A percentile compares a stretch with the other conserved stretches of the same genome.
Evolutionary conservation across 2,113 vertebrate genomes (phyloP).

Genomic region (Climacteris rufus): DNA sequence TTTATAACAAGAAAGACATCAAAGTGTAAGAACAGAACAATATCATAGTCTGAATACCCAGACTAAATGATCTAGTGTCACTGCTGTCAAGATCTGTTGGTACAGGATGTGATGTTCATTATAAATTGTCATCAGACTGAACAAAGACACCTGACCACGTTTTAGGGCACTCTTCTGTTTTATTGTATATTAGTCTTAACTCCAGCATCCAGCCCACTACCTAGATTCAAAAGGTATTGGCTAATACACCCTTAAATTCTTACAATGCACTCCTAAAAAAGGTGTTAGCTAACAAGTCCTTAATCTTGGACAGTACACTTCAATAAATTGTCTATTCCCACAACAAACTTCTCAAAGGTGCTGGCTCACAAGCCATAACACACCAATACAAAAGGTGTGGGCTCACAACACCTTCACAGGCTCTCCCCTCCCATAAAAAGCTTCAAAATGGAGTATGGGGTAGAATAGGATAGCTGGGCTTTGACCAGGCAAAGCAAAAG

Average conservation of each 20-base stretch:
- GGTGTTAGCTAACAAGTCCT: background rate
- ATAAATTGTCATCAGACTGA: background rate
- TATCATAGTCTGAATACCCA: background rate
- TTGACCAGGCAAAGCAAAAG: background rate
- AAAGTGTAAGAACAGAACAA: background rate
- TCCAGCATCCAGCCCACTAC: background rate
- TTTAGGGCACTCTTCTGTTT: background rate
- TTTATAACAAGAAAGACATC: background rate
- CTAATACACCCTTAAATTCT: background rate
- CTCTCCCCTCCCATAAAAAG: background rate
- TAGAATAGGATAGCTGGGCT: background rate
- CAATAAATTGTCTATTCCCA: background rate
- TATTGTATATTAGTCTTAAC: background rate
- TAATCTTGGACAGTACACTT: background rate
- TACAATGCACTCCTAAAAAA: background rate
- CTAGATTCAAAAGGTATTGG: background rate
- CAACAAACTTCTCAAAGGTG: background rate
- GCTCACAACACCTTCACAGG: background rate
- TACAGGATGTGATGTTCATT: fast-evolving
- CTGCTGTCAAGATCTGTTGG: background rate
- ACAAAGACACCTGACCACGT: background rate
- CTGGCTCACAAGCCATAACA: background rate
- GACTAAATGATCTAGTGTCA: background rate
- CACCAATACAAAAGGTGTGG: background rate
- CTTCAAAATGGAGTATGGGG: background rate